Base-by-base conservation (phyloP, 2,888 invertebrate species). In the Drosophila diplacantha region DNA sequence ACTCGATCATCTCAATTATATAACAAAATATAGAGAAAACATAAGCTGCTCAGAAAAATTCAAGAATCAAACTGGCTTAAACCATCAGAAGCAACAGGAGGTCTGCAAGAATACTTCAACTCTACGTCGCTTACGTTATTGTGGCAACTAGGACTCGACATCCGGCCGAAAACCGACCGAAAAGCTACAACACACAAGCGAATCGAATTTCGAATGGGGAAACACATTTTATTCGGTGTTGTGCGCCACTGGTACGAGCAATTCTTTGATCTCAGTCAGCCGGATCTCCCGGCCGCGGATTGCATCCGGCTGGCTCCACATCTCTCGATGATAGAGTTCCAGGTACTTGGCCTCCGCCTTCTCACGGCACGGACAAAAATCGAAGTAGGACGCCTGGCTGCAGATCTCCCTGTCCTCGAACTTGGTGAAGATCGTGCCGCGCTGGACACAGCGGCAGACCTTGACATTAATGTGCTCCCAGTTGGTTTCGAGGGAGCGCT, bases 351-450 rank as follows among this genome's bases (percentile, higher is more conserved):
- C 75, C 43, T 87, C 87, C 3, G 86, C 87, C 39, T 76, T 82
- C 38, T 87, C 86, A 12, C 85, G 84, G 53, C 87, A 86, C 3
- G 87, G 85, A 51, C 87, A 87, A 9, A 86, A 73, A 54, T 86
- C 86, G 39, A 85, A 86, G 37, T 77, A 72, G 0, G 85, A 81
- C 3, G 52, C 39, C 46, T 74, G 71, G 24, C 80, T 81, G 56
- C 81, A 81, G 12, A 32, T 62, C 26, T 71, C 65, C 0, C 69
- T 53, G 8, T 73, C 59, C 0, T 56, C 60, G 8, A 77, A 78
- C 22, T 31, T 70, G 2, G 66, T 53, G 44, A 86, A 86, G 14
- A 85, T 61, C 4, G 75, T 81, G 14, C 78, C 75, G 0, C 81
- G 74, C 18, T 77, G 65, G 1, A 76, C 73, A 41, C 87, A 87